Evolutionary conservation across 2,113 vertebrate genomes (phyloP).

Genomic region (Emydura subglobosa): DNA sequence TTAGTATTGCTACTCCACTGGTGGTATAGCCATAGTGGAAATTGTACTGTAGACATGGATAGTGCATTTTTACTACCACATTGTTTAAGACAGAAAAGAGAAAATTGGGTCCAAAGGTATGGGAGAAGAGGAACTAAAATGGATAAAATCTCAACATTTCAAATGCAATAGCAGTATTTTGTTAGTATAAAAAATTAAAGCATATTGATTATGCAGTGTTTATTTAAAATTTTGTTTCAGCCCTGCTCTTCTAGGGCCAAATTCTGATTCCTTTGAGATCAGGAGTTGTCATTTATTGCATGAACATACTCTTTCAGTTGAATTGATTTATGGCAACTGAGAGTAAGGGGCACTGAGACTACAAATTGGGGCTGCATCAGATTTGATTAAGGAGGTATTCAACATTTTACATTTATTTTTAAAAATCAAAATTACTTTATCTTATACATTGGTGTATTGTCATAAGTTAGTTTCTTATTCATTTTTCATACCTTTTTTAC

Average conservation of each 20-base stretch:
- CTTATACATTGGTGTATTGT: background rate
- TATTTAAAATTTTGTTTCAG: background rate
- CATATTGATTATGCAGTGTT: background rate
- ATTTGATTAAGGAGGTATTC: background rate
- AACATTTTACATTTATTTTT: background rate
- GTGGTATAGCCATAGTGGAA: background rate
- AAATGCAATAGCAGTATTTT: background rate
- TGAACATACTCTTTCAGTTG: background rate
- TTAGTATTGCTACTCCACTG: background rate
- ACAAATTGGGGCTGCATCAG: background rate
- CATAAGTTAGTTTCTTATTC: background rate
- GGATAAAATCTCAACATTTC: background rate
- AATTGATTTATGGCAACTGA: background rate
- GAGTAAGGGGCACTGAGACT: background rate
- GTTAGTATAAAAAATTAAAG: background rate
- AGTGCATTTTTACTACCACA: fast-evolving
- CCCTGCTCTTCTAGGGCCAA: background rate
- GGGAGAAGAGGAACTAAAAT: fast-evolving
- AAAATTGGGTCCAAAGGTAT: background rate
- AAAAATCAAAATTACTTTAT: background rate
- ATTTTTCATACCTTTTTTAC: background rate
- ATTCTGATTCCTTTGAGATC: background rate
- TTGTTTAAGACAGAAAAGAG: fast-evolving
- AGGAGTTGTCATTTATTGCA: background rate
- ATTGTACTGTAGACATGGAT: fast-evolving